Conservation (phyloP, 2,797 vertebrate genomes). For the Micropoecilia bifurca region DNA sequence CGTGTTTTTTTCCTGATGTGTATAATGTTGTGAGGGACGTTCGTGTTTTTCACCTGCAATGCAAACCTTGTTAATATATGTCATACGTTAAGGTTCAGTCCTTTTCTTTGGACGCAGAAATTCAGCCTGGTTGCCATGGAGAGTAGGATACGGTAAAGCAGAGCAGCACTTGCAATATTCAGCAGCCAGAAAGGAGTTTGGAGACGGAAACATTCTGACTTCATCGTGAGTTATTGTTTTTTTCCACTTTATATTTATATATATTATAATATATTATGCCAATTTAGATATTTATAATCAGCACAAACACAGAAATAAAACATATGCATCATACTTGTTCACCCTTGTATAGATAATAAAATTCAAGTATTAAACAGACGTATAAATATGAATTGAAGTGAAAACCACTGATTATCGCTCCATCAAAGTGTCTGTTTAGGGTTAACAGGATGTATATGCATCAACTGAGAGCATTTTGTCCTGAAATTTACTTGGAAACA, state of each 20-base stretch:
- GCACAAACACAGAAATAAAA: not conserved
- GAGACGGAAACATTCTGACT: not conserved
- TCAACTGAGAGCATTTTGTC: not conserved
- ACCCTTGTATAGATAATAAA: not conserved
- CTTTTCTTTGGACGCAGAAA: slow-evolving; percentile 1
- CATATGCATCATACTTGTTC: not conserved
- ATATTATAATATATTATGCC: not conserved
- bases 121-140: slow-evolving; percentile 50
- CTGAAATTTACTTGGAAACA: not conserved
- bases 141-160: not conserved
- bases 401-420: not conserved
- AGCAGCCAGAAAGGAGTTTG: not conserved
- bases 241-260: not conserved
- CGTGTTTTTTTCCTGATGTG: not conserved
- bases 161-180: not conserved
- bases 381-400: not conserved
- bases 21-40: not conserved
- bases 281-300: not conserved
- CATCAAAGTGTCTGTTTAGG: not conserved
- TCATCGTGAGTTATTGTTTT: slow-evolving; percentile 11
- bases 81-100: not conserved
- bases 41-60: not conserved
- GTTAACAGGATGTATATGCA: not conserved
- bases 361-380: not conserved
- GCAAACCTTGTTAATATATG: not conserved